Evolutionary conservation across 2,113 vertebrate genomes (phyloP).

Genomic region (Hyaena hyaena): DNA sequence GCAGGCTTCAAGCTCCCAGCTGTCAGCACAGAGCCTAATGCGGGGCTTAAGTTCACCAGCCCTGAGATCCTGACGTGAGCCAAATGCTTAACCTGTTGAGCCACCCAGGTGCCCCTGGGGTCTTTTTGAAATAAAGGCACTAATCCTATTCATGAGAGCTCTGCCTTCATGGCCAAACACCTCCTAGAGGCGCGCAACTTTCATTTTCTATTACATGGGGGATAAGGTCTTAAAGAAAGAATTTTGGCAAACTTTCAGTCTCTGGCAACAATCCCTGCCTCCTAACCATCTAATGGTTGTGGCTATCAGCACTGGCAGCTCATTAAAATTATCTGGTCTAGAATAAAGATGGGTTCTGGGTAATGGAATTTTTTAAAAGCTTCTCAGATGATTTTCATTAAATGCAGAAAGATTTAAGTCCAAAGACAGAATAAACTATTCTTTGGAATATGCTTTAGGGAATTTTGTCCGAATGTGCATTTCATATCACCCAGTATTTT

Average conservation of each 20-base stretch:
- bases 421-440: neutral
- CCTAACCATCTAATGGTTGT: neutral
- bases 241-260: neutral
- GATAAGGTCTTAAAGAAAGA: neutral
- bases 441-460: neutral
- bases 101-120: too few species aligned
- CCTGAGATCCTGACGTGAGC: too few species aligned
- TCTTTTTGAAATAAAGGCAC: neutral
- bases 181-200: neutral
- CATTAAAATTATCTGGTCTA: accelerated
- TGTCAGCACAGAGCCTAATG: too few species aligned
- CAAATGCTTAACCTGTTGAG: too few species aligned
- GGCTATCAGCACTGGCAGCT: neutral
- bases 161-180: neutral
- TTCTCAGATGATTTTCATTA: neutral
- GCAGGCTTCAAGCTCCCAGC: too few species aligned
- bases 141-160: neutral
- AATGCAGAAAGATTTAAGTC: neutral
- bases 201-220: neutral
- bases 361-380: neutral
- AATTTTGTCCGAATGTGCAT: neutral
- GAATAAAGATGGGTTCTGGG: neutral
- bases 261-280: neutral
- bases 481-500: neutral
- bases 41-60: too few species aligned